Percentiles rank a stretch among this genome's conserved stretches.
Evolutionary conservation across 1,140 invertebrate genomes (phyloP).

Genomic region (Drosophila subobscura): DNA sequence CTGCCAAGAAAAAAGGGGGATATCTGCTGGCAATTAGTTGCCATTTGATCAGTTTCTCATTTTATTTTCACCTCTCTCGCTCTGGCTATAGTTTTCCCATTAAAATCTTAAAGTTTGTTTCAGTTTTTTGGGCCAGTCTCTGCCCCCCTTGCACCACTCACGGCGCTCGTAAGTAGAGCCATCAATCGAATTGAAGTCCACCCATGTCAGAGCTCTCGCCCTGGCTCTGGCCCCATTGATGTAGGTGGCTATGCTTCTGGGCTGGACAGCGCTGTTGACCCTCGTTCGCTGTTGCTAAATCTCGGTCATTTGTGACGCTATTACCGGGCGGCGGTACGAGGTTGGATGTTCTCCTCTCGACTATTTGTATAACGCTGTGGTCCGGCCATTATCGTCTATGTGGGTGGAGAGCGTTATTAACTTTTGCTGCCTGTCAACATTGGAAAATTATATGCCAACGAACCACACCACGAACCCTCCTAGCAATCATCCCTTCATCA

Average conservation of each 20-base stretch:
- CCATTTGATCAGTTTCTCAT: too few species aligned
- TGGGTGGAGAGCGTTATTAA: constrained; percentile 70
- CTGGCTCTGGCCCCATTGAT: constrained; percentile 26
- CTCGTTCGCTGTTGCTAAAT: constrained; percentile 58
- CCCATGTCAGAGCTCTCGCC: constrained; percentile 19
- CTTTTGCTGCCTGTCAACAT: constrained; percentile 77
- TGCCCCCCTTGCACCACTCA: constrained; percentile 37
- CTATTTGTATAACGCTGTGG: constrained; percentile 47
- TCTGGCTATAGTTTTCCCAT: too few species aligned
- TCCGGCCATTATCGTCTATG: constrained; percentile 70
- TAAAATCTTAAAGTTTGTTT: background rate
- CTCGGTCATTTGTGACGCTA: constrained; percentile 74
- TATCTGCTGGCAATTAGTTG: too few species aligned
- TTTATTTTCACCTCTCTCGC: too few species aligned
- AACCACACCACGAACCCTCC: constrained; percentile 20
- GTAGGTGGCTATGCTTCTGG: constrained; percentile 44
- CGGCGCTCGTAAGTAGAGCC: constrained; percentile 49
- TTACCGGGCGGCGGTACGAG: constrained; percentile 37
- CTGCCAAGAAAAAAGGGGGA: too few species aligned
- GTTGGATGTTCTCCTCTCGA: constrained; percentile 12
- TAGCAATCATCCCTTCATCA: background rate
- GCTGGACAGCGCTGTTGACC: constrained; percentile 41
- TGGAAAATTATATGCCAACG: constrained; percentile 72
- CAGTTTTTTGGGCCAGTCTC: background rate
- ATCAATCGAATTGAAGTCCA: constrained; percentile 77